These are phyloP conservation scores for Tyria jacobaeae DNA, from an alignment of 2,888 invertebrate genomes.

Conservation along the genomic window DNA sequence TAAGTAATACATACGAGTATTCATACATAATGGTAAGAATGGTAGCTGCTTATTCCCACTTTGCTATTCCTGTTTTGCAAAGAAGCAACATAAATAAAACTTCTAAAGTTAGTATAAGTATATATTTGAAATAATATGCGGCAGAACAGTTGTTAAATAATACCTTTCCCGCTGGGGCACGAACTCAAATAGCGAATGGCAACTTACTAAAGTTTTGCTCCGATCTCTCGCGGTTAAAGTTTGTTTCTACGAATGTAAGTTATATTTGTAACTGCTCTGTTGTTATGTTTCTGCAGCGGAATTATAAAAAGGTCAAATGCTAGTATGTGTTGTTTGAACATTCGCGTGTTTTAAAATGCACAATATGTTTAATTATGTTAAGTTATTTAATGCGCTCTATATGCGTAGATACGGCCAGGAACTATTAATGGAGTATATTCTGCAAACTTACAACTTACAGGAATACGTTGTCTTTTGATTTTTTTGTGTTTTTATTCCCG, in stretches of 20 bases:
- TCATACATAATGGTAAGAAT: no score
- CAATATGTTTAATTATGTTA: no score
- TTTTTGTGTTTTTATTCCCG: no score
- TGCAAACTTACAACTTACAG: no score
- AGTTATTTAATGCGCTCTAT: no score
- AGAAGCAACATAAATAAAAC: not conserved
- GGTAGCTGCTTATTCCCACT: not conserved
- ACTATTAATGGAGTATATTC: no score
- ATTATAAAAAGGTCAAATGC: not conserved
- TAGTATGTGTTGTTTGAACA: not conserved
- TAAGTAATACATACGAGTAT: no score
- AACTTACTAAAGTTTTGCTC: conserved; percentile 7
- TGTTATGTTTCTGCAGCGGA: not conserved
- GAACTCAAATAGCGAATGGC: conserved; percentile 12
- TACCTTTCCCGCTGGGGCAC: conserved; percentile 3
- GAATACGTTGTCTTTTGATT: no score
- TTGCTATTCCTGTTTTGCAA: not conserved
- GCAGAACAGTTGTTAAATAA: conserved; percentile 4
- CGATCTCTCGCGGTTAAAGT: conserved; percentile 8
- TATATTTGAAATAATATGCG: conserved; percentile 3
- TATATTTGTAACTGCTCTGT: not conserved
- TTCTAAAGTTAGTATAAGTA: not conserved
- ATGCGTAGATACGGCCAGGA: no score
- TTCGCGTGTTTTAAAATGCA: not conserved
- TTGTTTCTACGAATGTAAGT: conserved; percentile 3